Evolutionary conservation across 2,888 invertebrate genomes (phyloP).

Genomic region (Orthosia gracilis): DNA sequence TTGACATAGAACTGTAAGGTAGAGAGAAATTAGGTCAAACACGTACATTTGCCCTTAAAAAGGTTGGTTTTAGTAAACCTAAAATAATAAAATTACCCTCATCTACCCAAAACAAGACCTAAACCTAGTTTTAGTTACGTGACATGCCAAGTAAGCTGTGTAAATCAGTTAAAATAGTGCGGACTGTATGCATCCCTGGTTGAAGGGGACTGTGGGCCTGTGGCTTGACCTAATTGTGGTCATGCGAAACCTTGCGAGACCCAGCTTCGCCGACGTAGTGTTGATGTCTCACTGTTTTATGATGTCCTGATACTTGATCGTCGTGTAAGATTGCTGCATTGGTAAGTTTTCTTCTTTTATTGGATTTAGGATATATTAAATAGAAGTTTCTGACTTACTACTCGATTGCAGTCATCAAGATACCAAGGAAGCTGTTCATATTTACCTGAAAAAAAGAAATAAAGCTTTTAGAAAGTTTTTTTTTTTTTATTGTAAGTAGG

Average conservation of each 20-base stretch:
- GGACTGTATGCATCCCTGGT: slow-evolving; percentile 25
- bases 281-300: slow-evolving; percentile 52
- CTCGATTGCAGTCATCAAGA: background rate
- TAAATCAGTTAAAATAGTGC: slow-evolving; percentile 54
- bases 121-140: slow-evolving; percentile 45
- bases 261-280: slow-evolving; percentile 20
- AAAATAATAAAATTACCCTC: slow-evolving; percentile 29
- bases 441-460: slow-evolving; percentile 43
- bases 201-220: slow-evolving; percentile 51
- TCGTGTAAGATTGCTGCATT: background rate
- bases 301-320: slow-evolving; percentile 48
- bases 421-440: background rate
- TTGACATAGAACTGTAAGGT: too few relatives aligned
- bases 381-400: slow-evolving; percentile 1
- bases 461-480: too few relatives aligned
- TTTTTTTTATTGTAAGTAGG: too few relatives aligned
- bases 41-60: background rate
- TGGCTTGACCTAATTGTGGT: slow-evolving; percentile 65
- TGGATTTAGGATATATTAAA: background rate
- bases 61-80: slow-evolving; percentile 15
- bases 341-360: background rate
- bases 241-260: slow-evolving; percentile 21
- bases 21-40: background rate
- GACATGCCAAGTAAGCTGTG: slow-evolving; percentile 30
- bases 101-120: slow-evolving; percentile 13